Base-by-base conservation (phyloP, 2,888 invertebrate genomes). In the Bombylius discolor region DNA sequence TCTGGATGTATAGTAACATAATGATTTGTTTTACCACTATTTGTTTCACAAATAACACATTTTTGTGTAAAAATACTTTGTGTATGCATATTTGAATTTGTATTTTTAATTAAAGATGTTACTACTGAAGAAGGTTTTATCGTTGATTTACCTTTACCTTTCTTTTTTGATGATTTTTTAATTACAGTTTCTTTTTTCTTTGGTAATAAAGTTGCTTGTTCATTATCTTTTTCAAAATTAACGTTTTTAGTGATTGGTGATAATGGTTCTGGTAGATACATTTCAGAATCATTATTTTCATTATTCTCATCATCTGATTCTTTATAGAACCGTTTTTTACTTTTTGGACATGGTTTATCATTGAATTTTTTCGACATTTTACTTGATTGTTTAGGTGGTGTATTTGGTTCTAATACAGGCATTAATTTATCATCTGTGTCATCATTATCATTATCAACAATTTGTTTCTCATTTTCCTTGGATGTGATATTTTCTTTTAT, bases 11-110 rank as follows among this genome's bases (percentile, higher is more conserved):
- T 11, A 11, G 59, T 61, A 4, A 64, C 49, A 45, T 71, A 72
- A 47, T 73, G 73, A 0, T 51, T 74, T 1, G 85, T 81, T 47
- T 87, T 55, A 31, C 50, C 54, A 0, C 5, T 59, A 4, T 58
- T 34, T 39, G 34, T 57, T 0, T 58, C 51, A 56, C 73, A 73
- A 2, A 71, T 48, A 4, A 68, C 61, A 55, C 71, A 73, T 42
- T 55, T 61, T 0, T 33, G 49, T 0, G 56, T 23, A 4, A 62
- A 69, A 12, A 59, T 57, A 0, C 70, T 71, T n/a, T 61, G 62
- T 1, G 65, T 51, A 54, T 71, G 71, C 70, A 68, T 71, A 0
- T 65, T 59, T 1, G 64, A 51, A 55, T 73, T 58, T 6, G 53
- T 60, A 55, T 64, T 63, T 50, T 60, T 62, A 9, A 55, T 51